These are phyloP conservation scores for Cossypha caffra DNA, from an alignment of 2,797 vertebrate species.

Conservation along the genomic window DNA sequence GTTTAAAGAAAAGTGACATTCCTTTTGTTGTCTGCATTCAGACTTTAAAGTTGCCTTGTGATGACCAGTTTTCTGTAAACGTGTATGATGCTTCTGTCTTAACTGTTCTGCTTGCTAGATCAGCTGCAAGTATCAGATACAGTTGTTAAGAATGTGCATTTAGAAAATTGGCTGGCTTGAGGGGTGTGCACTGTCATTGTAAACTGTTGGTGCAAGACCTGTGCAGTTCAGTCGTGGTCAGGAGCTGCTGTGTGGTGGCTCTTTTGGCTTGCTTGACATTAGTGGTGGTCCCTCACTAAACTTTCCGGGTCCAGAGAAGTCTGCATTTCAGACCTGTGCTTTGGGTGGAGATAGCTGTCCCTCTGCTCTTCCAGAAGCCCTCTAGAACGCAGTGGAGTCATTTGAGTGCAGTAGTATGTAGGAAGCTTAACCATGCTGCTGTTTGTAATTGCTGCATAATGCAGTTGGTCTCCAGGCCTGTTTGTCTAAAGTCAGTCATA, in stretches of 20 bases:
- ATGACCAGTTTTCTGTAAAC: background rate
- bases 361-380: background rate
- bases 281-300: background rate
- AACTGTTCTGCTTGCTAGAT: background rate
- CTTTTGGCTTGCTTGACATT: background rate
- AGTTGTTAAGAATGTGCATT: background rate
- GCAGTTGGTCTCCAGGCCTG: background rate
- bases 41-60: constrained; percentile 3
- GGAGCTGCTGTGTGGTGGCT: background rate
- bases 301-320: background rate
- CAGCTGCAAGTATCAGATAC: background rate
- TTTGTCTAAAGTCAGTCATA: background rate
- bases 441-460: background rate
- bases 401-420: background rate
- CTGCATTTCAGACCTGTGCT: background rate
- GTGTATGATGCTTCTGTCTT: background rate
- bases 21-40: constrained; percentile 30
- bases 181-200: background rate
- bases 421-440: constrained; percentile 18
- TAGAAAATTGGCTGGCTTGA: background rate
- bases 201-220: background rate
- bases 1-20: constrained; percentile 48
- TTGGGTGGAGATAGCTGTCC: background rate
- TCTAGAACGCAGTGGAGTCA: background rate
- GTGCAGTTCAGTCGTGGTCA: background rate